Evolutionary conservation across 2,888 invertebrate species (phyloP), one percentile per base, ranked within the genome.

Genomic region (Schizaphis graminum): DNA sequence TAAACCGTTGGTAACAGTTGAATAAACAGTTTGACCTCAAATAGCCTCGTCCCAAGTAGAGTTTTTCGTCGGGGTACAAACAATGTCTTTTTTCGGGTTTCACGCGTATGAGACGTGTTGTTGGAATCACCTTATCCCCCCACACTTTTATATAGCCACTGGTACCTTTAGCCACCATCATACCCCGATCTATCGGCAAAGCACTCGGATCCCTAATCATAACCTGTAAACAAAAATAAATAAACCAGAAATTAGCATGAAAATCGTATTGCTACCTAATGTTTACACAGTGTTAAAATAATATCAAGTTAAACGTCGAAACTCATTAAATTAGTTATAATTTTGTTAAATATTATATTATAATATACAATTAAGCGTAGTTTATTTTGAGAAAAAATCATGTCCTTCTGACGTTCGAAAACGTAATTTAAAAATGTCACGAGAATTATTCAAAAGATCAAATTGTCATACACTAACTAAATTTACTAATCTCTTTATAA

Each of bases 71-170:
- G 2, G 95, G 93, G 49, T 94, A 95, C 28, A 95, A 24, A 84
- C 95, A 95, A 10, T 84, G 56, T 41, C 95, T 67, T 47, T 94
- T 94, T 8, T 92, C 89, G 16, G 92, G 67, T 21, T 93, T 88
- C 3, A 95, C 57, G n/a, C 89, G 92, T 13, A 89, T 86, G 2
- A 95, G 90, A 35, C 95, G 86, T 28, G 47, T 89, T 1, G 95
- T 95, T 0, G 95, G 95, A 53, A 95, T 94, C 24, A 95, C 95
- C 13, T 95, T 95, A 41, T 95, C 95, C 35, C 95, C 95, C 90
- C 95, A 95, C 35, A 96, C 94, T 16, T 95, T 95, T 16, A 95
- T 93, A 53, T 95, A 95, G n/a, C 95, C 95, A 41, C 95, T 86
- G 57, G 95, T 95, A n/a, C 95, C 95, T n/a, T 95, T 94, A 4